Conservation (phyloP, 2,113 vertebrate genomes). For the Grus americana region DNA sequence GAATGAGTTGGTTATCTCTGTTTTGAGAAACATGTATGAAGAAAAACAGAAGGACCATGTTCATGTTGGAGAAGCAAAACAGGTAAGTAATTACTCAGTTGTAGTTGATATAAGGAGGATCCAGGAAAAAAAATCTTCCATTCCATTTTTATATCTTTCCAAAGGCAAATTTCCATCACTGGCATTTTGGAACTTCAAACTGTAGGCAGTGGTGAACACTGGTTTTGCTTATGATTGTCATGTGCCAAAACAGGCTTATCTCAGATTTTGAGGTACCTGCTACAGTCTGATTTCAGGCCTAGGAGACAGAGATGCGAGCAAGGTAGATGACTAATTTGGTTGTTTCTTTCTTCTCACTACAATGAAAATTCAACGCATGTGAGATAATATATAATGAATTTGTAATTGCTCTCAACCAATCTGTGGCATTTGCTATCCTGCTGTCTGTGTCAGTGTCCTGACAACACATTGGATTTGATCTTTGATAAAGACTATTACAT, state of each 20-base stretch:
- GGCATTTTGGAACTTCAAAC: not conserved
- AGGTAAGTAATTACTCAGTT: constrained; percentile 66
- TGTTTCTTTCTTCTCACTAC: not conserved
- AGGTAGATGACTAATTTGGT: not conserved
- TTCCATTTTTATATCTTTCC: not conserved
- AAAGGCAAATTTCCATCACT: not conserved
- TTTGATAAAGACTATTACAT: not conserved
- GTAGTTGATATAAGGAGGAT: not conserved
- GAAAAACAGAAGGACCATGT: constrained; percentile 88
- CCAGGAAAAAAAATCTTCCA: not conserved
- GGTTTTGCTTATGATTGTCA: not conserved
- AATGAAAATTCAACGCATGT: not conserved
- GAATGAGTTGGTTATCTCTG: constrained; percentile 89
- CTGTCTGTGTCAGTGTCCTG: not conserved
- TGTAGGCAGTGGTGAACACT: not conserved
- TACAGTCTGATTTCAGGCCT: not conserved
- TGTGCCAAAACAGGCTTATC: not conserved
- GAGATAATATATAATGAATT: not conserved
- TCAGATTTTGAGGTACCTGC: not conserved
- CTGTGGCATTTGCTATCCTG: not conserved
- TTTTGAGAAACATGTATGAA: constrained; percentile 88
- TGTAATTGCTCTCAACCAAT: not conserved
- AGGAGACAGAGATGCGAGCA: not conserved
- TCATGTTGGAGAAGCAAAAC: constrained; percentile 82
- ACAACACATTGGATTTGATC: not conserved